These are phyloP conservation scores for Cheilosia vernalis DNA, from an alignment of 2,888 invertebrate species.

Conservation along the genomic window DNA sequence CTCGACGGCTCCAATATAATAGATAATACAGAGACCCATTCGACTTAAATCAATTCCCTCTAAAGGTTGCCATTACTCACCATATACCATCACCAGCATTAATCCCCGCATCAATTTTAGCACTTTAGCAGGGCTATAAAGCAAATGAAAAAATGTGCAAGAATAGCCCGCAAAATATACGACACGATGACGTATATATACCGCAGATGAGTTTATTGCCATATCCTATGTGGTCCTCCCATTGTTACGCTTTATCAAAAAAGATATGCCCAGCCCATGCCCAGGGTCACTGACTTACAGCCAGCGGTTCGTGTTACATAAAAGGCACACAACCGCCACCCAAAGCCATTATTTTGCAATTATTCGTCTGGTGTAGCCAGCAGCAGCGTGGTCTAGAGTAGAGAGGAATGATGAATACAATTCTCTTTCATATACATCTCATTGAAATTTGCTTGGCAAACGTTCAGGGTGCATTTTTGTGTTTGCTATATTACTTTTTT, in stretches of 20 bases:
- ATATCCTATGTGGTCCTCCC: conserved; percentile 2
- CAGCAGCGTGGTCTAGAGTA: conserved; percentile 30
- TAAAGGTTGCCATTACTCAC: no score
- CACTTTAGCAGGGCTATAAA: not conserved
- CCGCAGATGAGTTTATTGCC: not conserved
- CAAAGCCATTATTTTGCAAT: conserved; percentile 62
- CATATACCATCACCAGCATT: not conserved
- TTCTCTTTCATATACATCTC: conserved; percentile 37
- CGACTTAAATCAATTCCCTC: no score
- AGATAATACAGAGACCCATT: no score
- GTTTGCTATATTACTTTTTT: conserved; percentile 1
- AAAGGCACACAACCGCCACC: conserved; percentile 44
- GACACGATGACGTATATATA: not conserved
- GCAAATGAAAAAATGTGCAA: not conserved
- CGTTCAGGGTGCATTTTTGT: conserved; percentile 41
- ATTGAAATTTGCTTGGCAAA: conserved; percentile 57
- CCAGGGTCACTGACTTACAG: conserved; percentile 54
- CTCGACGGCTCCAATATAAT: no score
- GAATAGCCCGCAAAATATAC: not conserved
- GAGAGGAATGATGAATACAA: conserved; percentile 31
- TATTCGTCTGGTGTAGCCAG: conserved; percentile 57
- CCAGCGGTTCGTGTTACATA: conserved; percentile 34
- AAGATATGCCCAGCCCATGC: not conserved
- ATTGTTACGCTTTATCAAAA: not conserved
- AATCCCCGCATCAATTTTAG: not conserved